phyloP scores from a whole-genome alignment of 2,888 invertebrate genomes.

The Pemphredon lugubris region DNA sequence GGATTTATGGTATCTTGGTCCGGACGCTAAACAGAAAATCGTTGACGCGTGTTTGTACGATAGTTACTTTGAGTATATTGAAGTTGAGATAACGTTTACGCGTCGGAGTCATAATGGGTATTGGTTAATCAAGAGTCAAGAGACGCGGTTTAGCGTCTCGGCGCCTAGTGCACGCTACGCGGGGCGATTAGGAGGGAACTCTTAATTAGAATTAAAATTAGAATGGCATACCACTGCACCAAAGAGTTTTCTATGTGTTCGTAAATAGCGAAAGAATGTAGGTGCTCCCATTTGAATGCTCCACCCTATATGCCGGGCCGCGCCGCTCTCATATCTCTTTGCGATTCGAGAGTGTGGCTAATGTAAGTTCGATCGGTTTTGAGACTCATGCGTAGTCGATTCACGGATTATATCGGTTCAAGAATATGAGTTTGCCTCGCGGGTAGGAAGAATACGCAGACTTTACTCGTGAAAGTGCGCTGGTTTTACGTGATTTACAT shows the following conservation, averaged over 20 bases:
- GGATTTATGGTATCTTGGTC: conserved; percentile 23
- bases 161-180: too few species aligned
- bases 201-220: too few species aligned
- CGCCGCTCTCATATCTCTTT: neutral
- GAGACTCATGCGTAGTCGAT: conserved; percentile 36
- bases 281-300: too few species aligned
- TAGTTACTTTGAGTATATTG: conserved; percentile 7
- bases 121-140: conserved; percentile 2
- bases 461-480: conserved; percentile 15
- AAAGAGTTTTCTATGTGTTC: too few species aligned
- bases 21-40: conserved; percentile 18
- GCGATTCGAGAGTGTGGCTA: neutral
- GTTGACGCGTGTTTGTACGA: neutral
- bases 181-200: too few species aligned
- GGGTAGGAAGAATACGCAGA: conserved; percentile 20
- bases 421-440: conserved; percentile 11
- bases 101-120: neutral
- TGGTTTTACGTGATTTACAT: too few species aligned
- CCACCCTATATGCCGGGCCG: neutral
- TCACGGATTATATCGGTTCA: conserved; percentile 40
- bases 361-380: neutral
- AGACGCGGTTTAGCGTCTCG: neutral
- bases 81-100: conserved; percentile 16
- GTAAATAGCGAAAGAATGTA: too few species aligned
- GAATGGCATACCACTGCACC: too few species aligned